phyloP scores from a whole-genome alignment of 53 echinoderm and acorn worm species.

The Actinopyga echinites region DNA sequence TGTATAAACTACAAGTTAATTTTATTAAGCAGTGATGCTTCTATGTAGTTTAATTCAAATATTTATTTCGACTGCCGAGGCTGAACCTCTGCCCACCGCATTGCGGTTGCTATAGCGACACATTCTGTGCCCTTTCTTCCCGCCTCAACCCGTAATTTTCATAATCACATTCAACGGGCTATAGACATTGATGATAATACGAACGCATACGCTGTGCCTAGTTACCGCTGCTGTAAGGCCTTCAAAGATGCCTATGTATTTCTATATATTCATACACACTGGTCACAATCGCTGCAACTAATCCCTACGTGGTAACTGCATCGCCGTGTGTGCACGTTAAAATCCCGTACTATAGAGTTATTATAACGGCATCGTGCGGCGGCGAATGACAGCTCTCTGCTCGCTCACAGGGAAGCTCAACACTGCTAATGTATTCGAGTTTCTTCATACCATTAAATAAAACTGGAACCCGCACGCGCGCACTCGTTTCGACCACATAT shows the following conservation, averaged over 20 bases:
- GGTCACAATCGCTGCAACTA: neutral
- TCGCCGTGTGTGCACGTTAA: too few relatives aligned
- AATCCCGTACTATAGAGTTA: too few relatives aligned
- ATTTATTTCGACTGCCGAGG: neutral
- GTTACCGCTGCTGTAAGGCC: neutral
- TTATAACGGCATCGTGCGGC: too few relatives aligned
- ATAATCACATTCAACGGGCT: conserved; percentile 26
- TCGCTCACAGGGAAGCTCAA: neutral
- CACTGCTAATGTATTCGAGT: neutral
- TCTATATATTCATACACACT: neutral
- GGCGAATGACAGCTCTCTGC: too few relatives aligned
- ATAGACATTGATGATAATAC: neutral
- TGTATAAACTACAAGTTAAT: too few relatives aligned
- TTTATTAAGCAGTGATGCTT: too few relatives aligned
- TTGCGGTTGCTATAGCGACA: conserved; percentile 22
- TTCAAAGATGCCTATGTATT: neutral
- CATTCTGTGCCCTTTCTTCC: neutral
- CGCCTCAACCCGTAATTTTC: conserved; percentile 28
- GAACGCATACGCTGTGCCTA: neutral
- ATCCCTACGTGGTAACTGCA: neutral
- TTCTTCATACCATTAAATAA: conserved; percentile 25
- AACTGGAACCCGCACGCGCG: conserved; percentile 15
- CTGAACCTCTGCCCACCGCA: conserved; percentile 29
- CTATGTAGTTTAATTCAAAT: too few relatives aligned
- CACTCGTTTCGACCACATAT: conserved; percentile 2